Conservation (phyloP, 2,113 vertebrate genomes). For the Cinclus mexicanus region DNA sequence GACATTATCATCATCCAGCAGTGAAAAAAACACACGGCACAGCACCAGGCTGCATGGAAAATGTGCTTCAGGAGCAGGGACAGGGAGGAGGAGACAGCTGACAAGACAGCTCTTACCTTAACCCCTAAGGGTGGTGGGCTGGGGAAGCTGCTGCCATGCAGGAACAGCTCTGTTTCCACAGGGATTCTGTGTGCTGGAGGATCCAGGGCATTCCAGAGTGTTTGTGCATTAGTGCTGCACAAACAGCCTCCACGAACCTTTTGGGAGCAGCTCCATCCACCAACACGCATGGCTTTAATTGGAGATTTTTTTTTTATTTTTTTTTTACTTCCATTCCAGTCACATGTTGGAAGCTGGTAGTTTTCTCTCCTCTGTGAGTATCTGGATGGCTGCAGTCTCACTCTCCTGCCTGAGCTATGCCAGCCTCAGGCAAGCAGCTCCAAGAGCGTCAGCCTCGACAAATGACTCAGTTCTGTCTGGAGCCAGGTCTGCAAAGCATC, state of each 20-base stretch:
- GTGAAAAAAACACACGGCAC: not conserved
- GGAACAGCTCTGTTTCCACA: not conserved
- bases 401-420: slow-evolving; percentile 6
- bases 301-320: not conserved
- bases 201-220: not conserved
- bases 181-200: rapidly evolving
- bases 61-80: not conserved
- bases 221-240: not conserved
- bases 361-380: slow-evolving; percentile 17
- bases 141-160: not conserved
- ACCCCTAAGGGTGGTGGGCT: not conserved
- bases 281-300: slow-evolving; percentile 32
- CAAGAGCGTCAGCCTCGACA: not conserved
- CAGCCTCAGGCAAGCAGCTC: slow-evolving; percentile 44
- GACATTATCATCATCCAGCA: not conserved
- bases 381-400: not conserved
- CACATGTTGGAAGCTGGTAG: slow-evolving; percentile 38
- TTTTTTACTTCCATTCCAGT: not conserved
- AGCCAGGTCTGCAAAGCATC: not conserved
- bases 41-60: not conserved
- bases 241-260: not conserved
- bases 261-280: slow-evolving; percentile 9
- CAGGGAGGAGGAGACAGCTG: not conserved
- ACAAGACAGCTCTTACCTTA: slow-evolving; percentile 16
- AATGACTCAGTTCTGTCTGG: slow-evolving; percentile 32